Percentiles rank a stretch among this genome's conserved stretches.
phyloP scores from a whole-genome alignment of 2,888 invertebrate genomes.

The Diaphora mendica region DNA sequence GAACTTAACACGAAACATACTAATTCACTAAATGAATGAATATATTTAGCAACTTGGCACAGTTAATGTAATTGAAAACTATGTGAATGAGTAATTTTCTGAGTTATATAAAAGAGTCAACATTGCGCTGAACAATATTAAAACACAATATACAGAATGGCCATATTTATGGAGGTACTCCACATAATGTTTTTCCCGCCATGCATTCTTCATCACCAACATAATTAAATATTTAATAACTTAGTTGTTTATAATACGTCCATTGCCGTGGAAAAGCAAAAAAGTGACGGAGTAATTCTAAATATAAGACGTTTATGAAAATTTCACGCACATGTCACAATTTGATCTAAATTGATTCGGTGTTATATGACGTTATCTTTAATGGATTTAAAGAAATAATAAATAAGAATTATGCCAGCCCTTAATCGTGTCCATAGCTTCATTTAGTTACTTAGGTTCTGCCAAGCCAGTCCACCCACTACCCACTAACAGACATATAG shows the following conservation, averaged over 20 bases:
- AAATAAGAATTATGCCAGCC: neutral
- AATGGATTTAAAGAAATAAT: neutral
- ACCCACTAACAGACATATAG: neutral
- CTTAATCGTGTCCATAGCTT: neutral
- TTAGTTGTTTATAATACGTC: neutral
- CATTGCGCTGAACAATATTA: neutral
- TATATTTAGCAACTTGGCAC: conserved; percentile 42
- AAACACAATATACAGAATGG: neutral
- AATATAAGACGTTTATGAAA: too few species aligned
- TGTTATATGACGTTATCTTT: neutral
- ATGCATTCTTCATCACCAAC: neutral
- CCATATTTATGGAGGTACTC: neutral
- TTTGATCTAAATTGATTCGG: neutral
- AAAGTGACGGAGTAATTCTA: neutral
- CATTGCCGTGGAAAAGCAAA: neutral
- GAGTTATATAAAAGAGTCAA: neutral
- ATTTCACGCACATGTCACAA: too few species aligned
- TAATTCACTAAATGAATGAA: conserved; percentile 49
- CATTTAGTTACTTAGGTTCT: neutral
- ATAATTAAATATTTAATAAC: neutral
- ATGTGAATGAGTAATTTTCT: conserved; percentile 18
- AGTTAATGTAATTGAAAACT: conserved; percentile 46
- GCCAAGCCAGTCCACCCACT: too few species aligned
- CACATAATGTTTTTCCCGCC: neutral
- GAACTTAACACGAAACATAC: conserved; percentile 44